A percentile compares a stretch with the other conserved stretches of the same genome.
Evolutionary conservation across 2,888 invertebrate species (phyloP).

Genomic region (Lasiommata megera): DNA sequence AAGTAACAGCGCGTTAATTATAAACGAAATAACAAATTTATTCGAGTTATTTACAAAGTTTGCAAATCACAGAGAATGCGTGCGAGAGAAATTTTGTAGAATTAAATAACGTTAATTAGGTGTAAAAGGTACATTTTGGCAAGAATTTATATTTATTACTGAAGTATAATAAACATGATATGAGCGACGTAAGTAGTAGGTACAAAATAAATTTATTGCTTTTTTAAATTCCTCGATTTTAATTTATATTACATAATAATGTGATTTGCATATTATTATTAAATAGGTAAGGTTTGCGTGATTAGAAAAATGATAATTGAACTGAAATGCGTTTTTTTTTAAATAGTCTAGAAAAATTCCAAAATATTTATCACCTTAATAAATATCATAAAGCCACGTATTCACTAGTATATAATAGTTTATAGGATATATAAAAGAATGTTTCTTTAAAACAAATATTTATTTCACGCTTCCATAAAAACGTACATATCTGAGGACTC

Average conservation of each 20-base stretch:
- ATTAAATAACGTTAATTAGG: slow-evolving; percentile 40
- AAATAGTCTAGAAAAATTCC: not conserved
- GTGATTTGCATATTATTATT: slow-evolving; percentile 27
- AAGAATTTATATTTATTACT: slow-evolving; percentile 44
- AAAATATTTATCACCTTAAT: not conserved
- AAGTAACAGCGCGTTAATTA: slow-evolving; percentile 62
- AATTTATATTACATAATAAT: slow-evolving; percentile 2
- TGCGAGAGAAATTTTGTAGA: slow-evolving; percentile 52
- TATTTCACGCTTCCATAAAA: no score
- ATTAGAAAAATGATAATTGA: slow-evolving; percentile 11
- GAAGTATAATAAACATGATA: slow-evolving; percentile 10
- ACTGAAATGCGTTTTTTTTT: slow-evolving; percentile 14
- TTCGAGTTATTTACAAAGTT: slow-evolving; percentile 77
- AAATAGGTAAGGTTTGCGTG: not conserved
- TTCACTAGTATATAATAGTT: not conserved
- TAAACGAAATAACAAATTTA: slow-evolving; percentile 76
- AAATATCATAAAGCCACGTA: not conserved
- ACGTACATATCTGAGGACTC: no score
- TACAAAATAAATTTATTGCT: slow-evolving; percentile 5
- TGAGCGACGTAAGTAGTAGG: slow-evolving; percentile 8
- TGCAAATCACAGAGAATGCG: slow-evolving; percentile 75
- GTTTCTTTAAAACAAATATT: no score
- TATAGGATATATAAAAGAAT: no score
- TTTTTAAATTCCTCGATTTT: not conserved
- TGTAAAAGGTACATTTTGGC: slow-evolving; percentile 51